Evolutionary conservation across 2,797 vertebrate genomes (phyloP).

Genomic region (Prunella strophiata): DNA sequence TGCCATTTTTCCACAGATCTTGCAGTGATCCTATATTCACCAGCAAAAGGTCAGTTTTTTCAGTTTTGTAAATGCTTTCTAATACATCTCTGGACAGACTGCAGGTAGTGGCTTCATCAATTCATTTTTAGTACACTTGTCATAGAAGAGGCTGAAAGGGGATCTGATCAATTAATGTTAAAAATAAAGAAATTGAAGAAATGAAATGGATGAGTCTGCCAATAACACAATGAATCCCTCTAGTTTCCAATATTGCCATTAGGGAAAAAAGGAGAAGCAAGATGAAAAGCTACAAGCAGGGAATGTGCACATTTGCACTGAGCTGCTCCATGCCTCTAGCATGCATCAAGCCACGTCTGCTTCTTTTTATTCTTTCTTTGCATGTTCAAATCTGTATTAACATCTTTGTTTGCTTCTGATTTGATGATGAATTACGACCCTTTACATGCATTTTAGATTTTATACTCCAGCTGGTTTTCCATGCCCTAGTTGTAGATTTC

Average conservation of each 20-base stretch:
- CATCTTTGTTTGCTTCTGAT: not conserved
- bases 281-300: not conserved
- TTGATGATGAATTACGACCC: not conserved
- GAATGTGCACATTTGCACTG: not conserved
- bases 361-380: not conserved
- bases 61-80: not conserved
- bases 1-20: not conserved
- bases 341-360: not conserved
- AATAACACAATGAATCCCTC: not conserved
- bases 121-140: not conserved
- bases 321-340: not conserved
- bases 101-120: not conserved
- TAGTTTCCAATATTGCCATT: not conserved
- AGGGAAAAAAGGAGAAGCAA: not conserved
- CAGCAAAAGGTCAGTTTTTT: not conserved
- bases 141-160: not conserved
- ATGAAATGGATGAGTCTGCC: not conserved
- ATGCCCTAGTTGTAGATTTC: constrained; percentile 6
- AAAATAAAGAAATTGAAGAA: not conserved
- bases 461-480: constrained; percentile 21
- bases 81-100: not conserved
- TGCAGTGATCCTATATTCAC: not conserved
- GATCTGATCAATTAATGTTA: not conserved
- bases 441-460: not conserved
- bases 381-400: not conserved